Base-by-base conservation (phyloP, 2,888 invertebrate genomes). In the Cryptocephalus primarius region DNA sequence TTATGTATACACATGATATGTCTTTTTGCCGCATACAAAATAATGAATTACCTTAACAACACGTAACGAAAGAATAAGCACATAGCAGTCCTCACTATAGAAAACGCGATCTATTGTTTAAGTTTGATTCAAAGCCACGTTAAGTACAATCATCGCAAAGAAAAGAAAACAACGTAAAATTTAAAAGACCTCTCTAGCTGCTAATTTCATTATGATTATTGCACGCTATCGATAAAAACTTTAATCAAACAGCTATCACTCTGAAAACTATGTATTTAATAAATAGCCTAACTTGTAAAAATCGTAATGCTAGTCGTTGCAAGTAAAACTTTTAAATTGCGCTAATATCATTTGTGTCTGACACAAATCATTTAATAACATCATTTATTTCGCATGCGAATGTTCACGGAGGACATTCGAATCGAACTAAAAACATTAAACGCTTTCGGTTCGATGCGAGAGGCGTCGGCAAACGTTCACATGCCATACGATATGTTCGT, bases 231-330 rank as follows among this genome's bases (percentile, higher is more conserved):
- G 4, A 36, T n/a, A 36, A 4, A 36, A 36, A 12, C n/a, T 36
- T 12, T 36, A 11, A 11, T 36, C 4, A 36, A 36, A 36, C 36
- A 36, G 36, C 12, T 36, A 36, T 4, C 22, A 22, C 22, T 22
- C 22, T 22, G 22, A 22, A 22, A 22, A 22, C 22, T 22, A 22
- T 22, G 22, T 22, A 22, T 22, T 22, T 49, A 52, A 53, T 53
- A 48, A 54, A 52, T 55, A 52, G 51, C 49, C 53, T 55, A 55
- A 49, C 46, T 50, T 52, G 49, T 55, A 55, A 55, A 58, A 59
- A 58, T 48, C 52, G 56, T 60, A 58, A 59, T 53, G 55, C 55
- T 57, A 59, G 49, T 61, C 61, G 61, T 61, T 61, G 61, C 61
- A 56, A 57, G 55, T 57, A 60, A 58, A 59, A 56, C 57, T 51